These are phyloP conservation scores for Microvelia longipes DNA, from an alignment of 1,140 invertebrate genomes.

Conservation along the genomic window DNA sequence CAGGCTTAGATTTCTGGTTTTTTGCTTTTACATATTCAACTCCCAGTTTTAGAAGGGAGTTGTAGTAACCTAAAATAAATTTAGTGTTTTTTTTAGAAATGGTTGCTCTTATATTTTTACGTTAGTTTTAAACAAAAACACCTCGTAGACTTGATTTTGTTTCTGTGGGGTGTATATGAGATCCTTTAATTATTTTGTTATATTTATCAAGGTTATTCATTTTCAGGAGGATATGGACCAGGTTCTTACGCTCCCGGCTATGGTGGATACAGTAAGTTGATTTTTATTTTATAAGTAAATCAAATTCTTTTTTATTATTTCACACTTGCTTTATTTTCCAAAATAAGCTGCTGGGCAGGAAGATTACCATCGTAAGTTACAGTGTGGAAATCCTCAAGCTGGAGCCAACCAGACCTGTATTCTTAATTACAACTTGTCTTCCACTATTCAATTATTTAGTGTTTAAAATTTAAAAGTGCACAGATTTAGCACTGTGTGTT, in stretches of 20 bases:
- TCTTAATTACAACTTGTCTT: not conserved
- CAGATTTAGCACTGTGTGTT: no score
- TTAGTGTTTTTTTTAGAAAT: no score
- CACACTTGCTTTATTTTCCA: not conserved
- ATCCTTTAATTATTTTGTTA: constrained; percentile 12
- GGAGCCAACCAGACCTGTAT: not conserved
- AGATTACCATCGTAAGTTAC: not conserved
- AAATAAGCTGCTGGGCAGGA: not conserved
- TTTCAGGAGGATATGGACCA: constrained; percentile 21
- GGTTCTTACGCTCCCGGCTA: constrained; percentile 41
- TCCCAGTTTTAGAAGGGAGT: no score
- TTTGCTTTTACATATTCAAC: no score
- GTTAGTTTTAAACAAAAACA: no score
- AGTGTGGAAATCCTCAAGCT: not conserved
- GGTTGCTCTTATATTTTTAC: no score
- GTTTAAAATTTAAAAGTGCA: no score
- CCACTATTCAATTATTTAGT: not conserved
- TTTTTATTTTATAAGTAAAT: not conserved
- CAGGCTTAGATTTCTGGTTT: no score
- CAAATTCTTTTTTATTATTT: not conserved
- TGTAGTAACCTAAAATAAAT: no score
- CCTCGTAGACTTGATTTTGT: no score
- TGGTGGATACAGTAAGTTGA: constrained; percentile 38
- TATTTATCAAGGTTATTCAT: constrained; percentile 13
- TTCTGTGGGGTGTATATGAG: no score